Evolutionary conservation across 2,888 invertebrate genomes (phyloP).

Genomic region (Trissolcus japonicus): DNA sequence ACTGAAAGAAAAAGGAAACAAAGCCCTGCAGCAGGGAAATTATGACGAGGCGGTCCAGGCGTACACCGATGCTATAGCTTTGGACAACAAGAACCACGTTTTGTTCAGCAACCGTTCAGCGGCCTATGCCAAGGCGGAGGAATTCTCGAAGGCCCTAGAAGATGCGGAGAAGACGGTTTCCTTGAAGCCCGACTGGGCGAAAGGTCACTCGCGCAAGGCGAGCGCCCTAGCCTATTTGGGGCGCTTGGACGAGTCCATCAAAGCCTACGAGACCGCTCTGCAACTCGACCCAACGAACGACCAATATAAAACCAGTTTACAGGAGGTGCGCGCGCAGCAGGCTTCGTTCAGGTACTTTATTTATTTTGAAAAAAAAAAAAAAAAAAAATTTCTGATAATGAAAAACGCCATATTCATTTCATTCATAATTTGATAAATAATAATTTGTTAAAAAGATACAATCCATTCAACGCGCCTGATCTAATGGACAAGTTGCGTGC

Average conservation of each 20-base stretch:
- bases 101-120: conserved; percentile 94
- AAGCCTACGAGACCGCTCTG: conserved; percentile 86
- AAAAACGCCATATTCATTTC: no score
- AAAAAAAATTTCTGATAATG: no score
- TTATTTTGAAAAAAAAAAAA: no score
- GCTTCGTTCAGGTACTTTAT: background rate
- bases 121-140: conserved; percentile 88
- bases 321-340: conserved; percentile 79
- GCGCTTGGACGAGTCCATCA: conserved; percentile 84
- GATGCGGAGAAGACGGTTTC: conserved; percentile 91
- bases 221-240: conserved; percentile 88
- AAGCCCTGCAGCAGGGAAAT: conserved; percentile 86
- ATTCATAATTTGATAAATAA: no score
- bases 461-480: conserved; percentile 80
- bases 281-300: conserved; percentile 84
- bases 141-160: conserved; percentile 85
- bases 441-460: conserved; percentile 61
- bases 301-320: conserved; percentile 83
- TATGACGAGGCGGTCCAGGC: conserved; percentile 86
- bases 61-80: conserved; percentile 88
- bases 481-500: conserved; percentile 80
- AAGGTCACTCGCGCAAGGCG: conserved; percentile 93
- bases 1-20: conserved; percentile 92
- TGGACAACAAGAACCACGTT: conserved; percentile 91
- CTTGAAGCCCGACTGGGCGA: conserved; percentile 90